Conservation (phyloP, 2,113 vertebrate genomes). For the Sitta europaea region DNA sequence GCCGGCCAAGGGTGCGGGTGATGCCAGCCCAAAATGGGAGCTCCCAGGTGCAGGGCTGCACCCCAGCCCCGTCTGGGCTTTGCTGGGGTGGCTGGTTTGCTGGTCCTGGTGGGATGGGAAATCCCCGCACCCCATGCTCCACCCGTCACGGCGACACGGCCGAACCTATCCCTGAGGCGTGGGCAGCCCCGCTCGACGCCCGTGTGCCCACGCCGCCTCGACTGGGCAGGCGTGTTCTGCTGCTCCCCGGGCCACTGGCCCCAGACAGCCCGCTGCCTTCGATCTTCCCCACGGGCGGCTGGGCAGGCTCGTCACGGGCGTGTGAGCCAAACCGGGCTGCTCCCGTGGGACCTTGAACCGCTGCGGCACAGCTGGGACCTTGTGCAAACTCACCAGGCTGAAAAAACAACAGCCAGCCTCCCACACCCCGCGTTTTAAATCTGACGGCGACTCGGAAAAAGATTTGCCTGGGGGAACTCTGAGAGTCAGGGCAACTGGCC, state of each 20-base stretch:
- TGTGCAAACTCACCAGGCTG: neutral
- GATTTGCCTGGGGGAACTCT: neutral
- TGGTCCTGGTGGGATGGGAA: neutral
- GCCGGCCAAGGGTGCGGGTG: neutral
- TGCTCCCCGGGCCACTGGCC: neutral
- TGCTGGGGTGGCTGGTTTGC: neutral
- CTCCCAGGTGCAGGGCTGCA: neutral
- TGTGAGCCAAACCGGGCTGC: neutral
- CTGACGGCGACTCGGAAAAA: neutral
- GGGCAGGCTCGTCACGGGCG: neutral
- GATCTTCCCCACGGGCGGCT: neutral
- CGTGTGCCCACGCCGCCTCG: neutral
- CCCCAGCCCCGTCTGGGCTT: neutral
- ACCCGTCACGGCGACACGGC: rapidly evolving
- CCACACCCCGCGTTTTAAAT: neutral
- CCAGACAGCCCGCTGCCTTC: neutral
- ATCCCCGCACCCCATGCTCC: neutral
- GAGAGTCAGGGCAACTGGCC: neutral
- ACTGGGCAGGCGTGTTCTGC: neutral
- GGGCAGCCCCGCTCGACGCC: neutral
- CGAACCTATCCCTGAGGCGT: neutral
- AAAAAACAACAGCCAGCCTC: neutral
- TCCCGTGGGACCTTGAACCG: neutral
- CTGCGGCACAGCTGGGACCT: neutral
- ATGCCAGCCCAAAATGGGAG: neutral